Base-by-base conservation (phyloP, 2,113 vertebrate genomes). In the Alces alces region DNA sequence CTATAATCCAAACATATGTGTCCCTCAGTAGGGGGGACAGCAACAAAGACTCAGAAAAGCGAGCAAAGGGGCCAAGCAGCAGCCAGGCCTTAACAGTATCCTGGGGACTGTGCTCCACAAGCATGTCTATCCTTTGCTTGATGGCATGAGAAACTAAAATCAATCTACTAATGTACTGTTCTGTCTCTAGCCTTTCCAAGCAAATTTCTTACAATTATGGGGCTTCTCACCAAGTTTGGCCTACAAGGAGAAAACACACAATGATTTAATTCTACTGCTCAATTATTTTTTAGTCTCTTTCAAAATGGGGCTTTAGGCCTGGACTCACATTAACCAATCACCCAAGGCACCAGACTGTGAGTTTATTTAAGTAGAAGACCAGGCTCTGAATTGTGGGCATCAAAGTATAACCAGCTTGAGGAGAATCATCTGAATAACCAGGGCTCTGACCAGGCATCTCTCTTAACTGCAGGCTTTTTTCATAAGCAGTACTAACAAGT, bases 241-340 rank as follows among this genome's bases (percentile, higher is more conserved):
- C 90, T 92, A 89, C 3, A 93, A 94, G 33, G 43, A 95, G 58
- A 93, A 96, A 95, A 58, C 27, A 85, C n/a, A 17, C 21, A 92
- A 64, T 79, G 79, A 93, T 54, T 91, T 95, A 88, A 88, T 94
- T 93, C 36, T 86, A 86, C 17, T 91, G 73, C 43, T 98, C 36
- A 52, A 93, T 82, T 94, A 82, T 86, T 96, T 96, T 83, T 94
- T 27, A 78, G n/a, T 93, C 60, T 95, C 33, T 94, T 93, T 91
- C 86, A 88, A 86, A 28, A 58, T 13, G 61, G 36, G 30, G 70
- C 54, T 91, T 93, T 86, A 78, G 43, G 43, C 60, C 39, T 78
- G 89, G 33, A 86, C 43, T 94, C 64, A 60, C 58, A 91, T 30
- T 91, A 89, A 93, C 55, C 66, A 91, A 45, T 82, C 60, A 94